Base-by-base conservation (phyloP, 2,888 invertebrate species). In the Ophioninae sp. region DNA sequence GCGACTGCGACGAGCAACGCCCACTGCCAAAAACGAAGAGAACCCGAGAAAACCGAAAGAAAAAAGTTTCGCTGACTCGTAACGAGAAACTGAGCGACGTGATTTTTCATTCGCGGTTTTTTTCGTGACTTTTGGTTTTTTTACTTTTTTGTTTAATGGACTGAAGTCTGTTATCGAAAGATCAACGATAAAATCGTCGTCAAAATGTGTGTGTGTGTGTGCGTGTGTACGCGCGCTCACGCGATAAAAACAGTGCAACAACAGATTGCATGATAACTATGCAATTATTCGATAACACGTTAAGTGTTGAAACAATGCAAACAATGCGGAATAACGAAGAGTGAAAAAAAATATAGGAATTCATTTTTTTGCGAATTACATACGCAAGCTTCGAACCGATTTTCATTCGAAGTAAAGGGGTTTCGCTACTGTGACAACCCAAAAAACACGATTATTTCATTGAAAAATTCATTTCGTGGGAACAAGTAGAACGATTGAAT, bases 41-140 rank as follows among this genome's bases (percentile, higher is more conserved):
- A 30, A 23, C 23, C 22, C 59, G 17, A 59, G 20, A 20, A 59
- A 59, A 59, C 59, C 20, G 7, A 22, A 22, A 22, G 3, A 2
- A 20, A 37, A 71, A 56, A 9, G n/a, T 51, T 56, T 58, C 56
- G 56, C 58, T 58, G 30, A 44, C 56, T 71, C 37, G 69, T 37
- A 37, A 58, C n/a, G 20, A 37, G 17, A 10, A 30, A 71, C 7
- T n/a, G 69, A 37, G 69, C n/a, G 22, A 22, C 58, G 17, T 51
- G 2, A 17, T 2, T 13, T 61, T 72, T 17, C 0, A 22, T 8
- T 17, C 41, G n/a, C 2, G 30, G 3, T 51, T 6, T 72, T 41
- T 72, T 6, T 59, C 39, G 0, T 17, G 39, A 22, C 61, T 37
- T 39, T 37, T 71, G 39, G 10, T 56, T n/a, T 22, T 30, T 30